phyloP scores from a whole-genome alignment of 37 sponge, comb jelly and placozoan species.

The Crambe crambe region DNA sequence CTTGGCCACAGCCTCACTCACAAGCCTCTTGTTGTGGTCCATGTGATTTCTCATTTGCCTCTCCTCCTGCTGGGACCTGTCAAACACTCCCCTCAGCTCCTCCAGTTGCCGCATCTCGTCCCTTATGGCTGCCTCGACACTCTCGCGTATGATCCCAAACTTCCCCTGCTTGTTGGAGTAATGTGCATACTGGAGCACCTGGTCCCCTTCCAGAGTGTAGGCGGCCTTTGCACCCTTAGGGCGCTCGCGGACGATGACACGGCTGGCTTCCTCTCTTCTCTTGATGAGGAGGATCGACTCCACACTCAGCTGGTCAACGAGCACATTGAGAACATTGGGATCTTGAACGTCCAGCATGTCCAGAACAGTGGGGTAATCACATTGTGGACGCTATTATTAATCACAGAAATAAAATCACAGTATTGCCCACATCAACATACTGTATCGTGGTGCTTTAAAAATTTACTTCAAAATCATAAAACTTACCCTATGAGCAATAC shows the following conservation, averaged over 20 bases:
- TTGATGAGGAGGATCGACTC: conserved; percentile 50
- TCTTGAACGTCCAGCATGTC: conserved; percentile 60
- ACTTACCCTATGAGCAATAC: too few relatives aligned
- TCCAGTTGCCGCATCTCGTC: neutral
- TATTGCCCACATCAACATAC: too few relatives aligned
- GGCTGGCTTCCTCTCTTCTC: conserved; percentile 30
- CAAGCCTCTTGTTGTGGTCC: neutral
- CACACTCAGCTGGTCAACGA: conserved; percentile 62
- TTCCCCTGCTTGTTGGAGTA: conserved; percentile 55
- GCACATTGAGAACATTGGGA: conserved; percentile 66
- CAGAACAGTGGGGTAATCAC: conserved; percentile 68
- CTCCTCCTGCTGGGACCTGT: neutral
- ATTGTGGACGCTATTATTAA: conserved; percentile 26
- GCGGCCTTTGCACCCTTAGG: conserved; percentile 23
- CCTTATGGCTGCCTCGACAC: conserved; percentile 29
- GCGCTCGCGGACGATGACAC: conserved; percentile 23
- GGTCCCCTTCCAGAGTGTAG: conserved; percentile 49
- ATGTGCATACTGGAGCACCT: conserved; percentile 18
- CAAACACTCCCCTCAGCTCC: neutral
- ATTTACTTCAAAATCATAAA: too few relatives aligned
- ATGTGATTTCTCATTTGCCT: neutral
- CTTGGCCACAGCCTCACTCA: neutral
- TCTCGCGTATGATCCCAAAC: conserved; percentile 33
- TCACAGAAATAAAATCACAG: too few relatives aligned
- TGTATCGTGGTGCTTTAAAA: too few relatives aligned